These are phyloP conservation scores for Fregetta grallaria DNA, from an alignment of 2,113 vertebrate species.

Conservation along the genomic window DNA sequence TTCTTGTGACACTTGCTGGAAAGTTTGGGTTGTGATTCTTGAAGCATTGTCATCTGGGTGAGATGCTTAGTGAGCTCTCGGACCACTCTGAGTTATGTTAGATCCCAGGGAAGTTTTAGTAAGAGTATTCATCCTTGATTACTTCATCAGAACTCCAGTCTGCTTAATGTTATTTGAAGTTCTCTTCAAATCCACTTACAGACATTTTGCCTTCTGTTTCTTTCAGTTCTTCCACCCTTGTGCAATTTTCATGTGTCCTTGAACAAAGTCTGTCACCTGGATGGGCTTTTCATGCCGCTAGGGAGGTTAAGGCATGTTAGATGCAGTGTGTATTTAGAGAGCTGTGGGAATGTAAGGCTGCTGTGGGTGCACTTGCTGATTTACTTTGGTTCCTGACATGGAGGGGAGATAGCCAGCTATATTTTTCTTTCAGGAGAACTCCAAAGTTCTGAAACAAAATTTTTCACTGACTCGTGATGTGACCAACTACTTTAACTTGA, in stretches of 20 bases:
- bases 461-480: conserved; percentile 25
- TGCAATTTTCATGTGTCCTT: neutral
- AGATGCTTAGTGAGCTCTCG: neutral
- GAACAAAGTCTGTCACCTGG: neutral
- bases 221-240: neutral
- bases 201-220: neutral
- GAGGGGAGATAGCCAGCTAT: neutral
- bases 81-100: neutral
- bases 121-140: neutral
- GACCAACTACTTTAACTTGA: conserved; percentile 38
- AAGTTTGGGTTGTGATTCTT: neutral
- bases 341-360: neutral
- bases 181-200: neutral
- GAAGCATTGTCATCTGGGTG: neutral
- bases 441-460: neutral
- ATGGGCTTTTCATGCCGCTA: neutral
- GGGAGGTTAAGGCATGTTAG: neutral
- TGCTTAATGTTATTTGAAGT: neutral
- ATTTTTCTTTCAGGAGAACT: conserved; percentile 40
- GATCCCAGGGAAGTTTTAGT: neutral
- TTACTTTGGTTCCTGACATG: conserved; percentile 4
- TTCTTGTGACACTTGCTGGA: conserved; percentile 45
- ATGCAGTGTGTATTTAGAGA: neutral
- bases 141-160: neutral
- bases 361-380: neutral